Conservation (phyloP, 53 echinoderm and acorn worm genomes). For the Hippasteria phrygiana region DNA sequence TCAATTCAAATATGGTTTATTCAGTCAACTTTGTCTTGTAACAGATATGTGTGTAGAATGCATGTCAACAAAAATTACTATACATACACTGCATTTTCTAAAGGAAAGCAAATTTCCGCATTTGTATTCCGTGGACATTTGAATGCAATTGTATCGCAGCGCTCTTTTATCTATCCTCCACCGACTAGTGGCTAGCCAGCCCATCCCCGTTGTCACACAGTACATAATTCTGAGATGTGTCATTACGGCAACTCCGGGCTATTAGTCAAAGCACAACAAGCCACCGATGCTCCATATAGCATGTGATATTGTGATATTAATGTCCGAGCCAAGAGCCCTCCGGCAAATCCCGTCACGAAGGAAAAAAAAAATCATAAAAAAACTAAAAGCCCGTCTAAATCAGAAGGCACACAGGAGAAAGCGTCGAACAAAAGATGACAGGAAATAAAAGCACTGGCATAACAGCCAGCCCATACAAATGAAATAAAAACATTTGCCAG, state of each 20-base stretch:
- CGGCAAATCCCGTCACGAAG: background rate
- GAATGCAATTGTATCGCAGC: too few species aligned
- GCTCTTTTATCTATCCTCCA: background rate
- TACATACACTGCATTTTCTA: too few species aligned
- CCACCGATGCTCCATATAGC: constrained; percentile 27
- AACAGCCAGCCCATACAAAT: constrained; percentile 44
- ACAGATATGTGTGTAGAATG: too few species aligned
- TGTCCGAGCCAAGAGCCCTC: constrained; percentile 23
- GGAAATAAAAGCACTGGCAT: constrained; percentile 31
- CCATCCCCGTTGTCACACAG: background rate
- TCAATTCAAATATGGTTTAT: too few species aligned
- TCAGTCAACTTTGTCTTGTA: too few species aligned
- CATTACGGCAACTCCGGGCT: constrained; percentile 4
- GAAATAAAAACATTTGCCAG: constrained; percentile 53
- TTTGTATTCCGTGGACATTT: too few species aligned
- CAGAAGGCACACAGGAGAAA: constrained; percentile 46
- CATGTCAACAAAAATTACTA: too few species aligned
- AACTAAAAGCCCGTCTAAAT: constrained; percentile 20
- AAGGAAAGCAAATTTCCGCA: too few species aligned
- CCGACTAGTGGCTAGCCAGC: background rate
- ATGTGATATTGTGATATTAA: constrained; percentile 50
- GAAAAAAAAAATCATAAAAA: background rate
- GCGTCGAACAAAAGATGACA: constrained; percentile 49
- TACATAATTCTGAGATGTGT: constrained; percentile 1
- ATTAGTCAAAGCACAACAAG: constrained; percentile 31